These are phyloP conservation scores for Diplodus sargus DNA, from an alignment of 2,797 vertebrate species.

Conservation along the genomic window DNA sequence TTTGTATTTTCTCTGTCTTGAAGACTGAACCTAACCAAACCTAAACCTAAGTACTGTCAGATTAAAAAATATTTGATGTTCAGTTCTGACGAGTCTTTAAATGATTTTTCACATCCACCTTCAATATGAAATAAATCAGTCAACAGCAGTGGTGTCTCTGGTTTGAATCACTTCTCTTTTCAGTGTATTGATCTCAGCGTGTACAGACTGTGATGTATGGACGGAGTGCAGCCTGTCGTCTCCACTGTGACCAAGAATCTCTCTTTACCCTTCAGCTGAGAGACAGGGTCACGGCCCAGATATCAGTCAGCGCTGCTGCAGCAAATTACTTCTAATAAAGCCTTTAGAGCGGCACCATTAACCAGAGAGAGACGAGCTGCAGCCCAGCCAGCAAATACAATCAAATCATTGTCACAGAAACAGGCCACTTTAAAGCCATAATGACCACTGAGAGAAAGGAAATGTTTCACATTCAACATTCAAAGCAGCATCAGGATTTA, in stretches of 20 bases:
- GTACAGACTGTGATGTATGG: constrained; percentile 48
- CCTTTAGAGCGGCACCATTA: constrained; percentile 81
- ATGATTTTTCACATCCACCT: no score
- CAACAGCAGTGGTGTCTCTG: no score
- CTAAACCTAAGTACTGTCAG: no score
- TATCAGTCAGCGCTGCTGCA: constrained; percentile 90
- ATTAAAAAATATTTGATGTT: no score
- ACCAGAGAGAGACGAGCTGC: constrained; percentile 52
- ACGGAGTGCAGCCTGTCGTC: constrained; percentile 46
- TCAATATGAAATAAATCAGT: no score
- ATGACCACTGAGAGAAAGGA: constrained; percentile 21
- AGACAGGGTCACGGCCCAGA: constrained; percentile 83
- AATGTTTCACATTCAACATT: constrained; percentile 36
- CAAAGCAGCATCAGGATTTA: constrained; percentile 11
- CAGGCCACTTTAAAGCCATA: constrained; percentile 13
- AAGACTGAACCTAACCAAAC: no score
- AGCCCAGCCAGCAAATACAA: constrained; percentile 54
- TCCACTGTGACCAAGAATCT: constrained; percentile 53
- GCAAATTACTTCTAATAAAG: constrained; percentile 88
- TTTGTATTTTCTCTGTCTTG: no score
- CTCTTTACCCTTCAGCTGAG: constrained; percentile 77
- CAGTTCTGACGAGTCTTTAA: no score
- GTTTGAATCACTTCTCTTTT: not conserved
- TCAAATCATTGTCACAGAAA: constrained; percentile 53
- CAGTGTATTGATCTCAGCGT: constrained; percentile 22